phyloP scores from a whole-genome alignment of 2,797 vertebrate genomes.

The Thalassophryne amazonica region DNA sequence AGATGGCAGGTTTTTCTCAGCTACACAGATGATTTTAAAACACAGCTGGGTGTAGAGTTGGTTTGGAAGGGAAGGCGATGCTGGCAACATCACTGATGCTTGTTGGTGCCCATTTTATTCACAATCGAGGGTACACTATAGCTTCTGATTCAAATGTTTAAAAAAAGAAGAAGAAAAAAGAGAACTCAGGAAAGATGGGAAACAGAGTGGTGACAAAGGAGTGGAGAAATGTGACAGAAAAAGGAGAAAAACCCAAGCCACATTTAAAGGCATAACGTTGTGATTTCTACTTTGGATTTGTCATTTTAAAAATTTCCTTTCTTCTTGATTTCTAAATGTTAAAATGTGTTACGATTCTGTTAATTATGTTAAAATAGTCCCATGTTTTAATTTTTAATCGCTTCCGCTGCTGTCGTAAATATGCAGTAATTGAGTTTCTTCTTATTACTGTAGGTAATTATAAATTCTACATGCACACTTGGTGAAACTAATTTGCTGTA shows the following conservation, averaged over 20 bases:
- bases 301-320: no score
- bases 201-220: constrained; percentile 47
- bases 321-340: no score
- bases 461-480: no score
- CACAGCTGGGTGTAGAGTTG: constrained; percentile 29
- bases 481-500: no score
- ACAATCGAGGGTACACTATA: constrained; percentile 3
- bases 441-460: no score
- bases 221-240: background rate
- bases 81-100: constrained; percentile 23
- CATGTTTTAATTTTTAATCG: no score
- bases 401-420: no score
- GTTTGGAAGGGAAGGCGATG: constrained; percentile 45
- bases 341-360: no score
- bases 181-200: constrained; percentile 17
- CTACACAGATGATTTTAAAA: constrained; percentile 16
- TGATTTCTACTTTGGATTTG: no score
- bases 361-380: no score
- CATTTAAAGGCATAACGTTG: no score
- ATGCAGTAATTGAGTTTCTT: no score
- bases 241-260: constrained; percentile 75
- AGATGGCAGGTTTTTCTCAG: constrained; percentile 24
- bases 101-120: constrained; percentile 11
- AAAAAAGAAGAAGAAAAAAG: constrained; percentile 36
- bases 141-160: constrained; percentile 7